Conservation (phyloP, 2,888 invertebrate species). For the Drosophila lutescens region DNA sequence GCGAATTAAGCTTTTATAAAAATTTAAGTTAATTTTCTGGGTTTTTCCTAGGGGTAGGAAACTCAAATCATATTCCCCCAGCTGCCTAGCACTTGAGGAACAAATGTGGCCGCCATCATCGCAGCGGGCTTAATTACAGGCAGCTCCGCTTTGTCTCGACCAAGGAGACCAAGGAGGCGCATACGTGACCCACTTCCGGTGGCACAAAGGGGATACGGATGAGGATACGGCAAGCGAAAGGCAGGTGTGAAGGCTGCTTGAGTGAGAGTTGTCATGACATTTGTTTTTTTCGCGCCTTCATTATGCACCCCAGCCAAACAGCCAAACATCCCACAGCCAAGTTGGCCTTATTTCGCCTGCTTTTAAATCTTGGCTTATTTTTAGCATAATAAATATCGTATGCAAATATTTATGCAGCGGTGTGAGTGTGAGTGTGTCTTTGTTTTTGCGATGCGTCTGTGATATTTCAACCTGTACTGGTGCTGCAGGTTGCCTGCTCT, state of each 20-base stretch:
- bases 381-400: constrained; percentile 83
- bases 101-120: constrained; percentile 57
- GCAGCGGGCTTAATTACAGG: constrained; percentile 71
- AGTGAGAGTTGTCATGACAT: constrained; percentile 73
- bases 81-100: constrained; percentile 52
- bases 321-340: constrained; percentile 27
- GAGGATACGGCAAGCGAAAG: constrained; percentile 31
- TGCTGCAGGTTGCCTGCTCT: not conserved
- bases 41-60: not conserved
- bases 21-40: constrained; percentile 47
- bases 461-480: constrained; percentile 46
- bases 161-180: constrained; percentile 35
- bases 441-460: constrained; percentile 37
- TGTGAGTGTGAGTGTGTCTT: constrained; percentile 26
- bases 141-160: constrained; percentile 63
- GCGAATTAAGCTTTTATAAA: constrained; percentile 47
- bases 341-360: constrained; percentile 72
- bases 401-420: constrained; percentile 81
- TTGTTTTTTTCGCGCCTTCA: constrained; percentile 60
- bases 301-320: constrained; percentile 56
- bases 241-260: constrained; percentile 67
- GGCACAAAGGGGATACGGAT: constrained; percentile 62
- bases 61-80: not conserved
- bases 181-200: constrained; percentile 78
- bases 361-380: constrained; percentile 83